Evolutionary conservation across 2,113 vertebrate species (phyloP).

Genomic region (Spilogale gracilis): DNA sequence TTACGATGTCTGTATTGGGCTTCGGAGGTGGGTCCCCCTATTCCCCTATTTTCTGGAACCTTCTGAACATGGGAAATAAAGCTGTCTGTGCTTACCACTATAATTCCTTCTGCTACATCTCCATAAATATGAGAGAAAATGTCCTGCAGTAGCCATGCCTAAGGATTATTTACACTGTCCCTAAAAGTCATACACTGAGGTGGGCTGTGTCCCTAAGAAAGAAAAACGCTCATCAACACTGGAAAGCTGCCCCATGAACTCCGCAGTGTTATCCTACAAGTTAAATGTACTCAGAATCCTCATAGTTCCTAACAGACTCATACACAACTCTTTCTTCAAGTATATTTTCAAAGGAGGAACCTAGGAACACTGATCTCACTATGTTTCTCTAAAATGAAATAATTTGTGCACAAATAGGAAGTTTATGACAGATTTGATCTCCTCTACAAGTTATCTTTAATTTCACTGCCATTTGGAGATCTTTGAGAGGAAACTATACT

Average conservation of each 20-base stretch:
- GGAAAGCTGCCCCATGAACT: neutral
- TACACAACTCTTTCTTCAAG: neutral
- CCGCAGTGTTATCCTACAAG: neutral
- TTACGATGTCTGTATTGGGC: neutral
- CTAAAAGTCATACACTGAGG: neutral
- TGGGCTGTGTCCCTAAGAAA: neutral
- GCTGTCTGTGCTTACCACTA: neutral
- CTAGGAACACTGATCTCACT: neutral
- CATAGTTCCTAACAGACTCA: neutral
- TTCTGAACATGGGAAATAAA: neutral
- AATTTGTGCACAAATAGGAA: constrained; percentile 6
- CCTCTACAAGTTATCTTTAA: constrained; percentile 46
- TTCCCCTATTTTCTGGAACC: neutral
- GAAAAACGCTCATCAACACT: neutral
- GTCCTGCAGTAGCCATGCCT: neutral
- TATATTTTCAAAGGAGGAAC: constrained; percentile 7
- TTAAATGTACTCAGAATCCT: constrained; percentile 18
- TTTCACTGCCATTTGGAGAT: constrained; percentile 51
- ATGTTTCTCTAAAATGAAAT: constrained; percentile 54
- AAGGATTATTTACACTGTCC: neutral
- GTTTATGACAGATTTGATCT: constrained; percentile 40
- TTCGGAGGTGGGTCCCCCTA: neutral
- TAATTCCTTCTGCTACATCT: neutral
- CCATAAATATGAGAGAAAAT: constrained; percentile 27
- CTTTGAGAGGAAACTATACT: neutral